phyloP scores from a whole-genome alignment of 2,113 vertebrate species.

The Mesoclemmys tuberculata region DNA sequence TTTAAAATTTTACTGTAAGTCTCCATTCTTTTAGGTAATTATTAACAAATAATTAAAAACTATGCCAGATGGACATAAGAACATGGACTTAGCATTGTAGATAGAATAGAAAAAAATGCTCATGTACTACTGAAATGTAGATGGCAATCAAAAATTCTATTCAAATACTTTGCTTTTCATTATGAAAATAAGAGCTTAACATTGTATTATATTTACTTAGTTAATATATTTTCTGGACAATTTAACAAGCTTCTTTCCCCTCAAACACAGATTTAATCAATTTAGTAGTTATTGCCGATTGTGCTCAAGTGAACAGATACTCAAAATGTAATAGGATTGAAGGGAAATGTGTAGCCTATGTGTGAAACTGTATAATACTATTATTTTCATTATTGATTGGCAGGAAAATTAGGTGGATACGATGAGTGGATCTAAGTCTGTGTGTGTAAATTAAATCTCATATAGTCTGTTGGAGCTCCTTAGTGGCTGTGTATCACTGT shows the following conservation, averaged over 20 bases:
- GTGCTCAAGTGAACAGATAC: not conserved
- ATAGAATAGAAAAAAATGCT: not conserved
- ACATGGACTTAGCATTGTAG: accelerated
- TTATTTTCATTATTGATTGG: not conserved
- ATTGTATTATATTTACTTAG: not conserved
- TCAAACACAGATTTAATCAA: not conserved
- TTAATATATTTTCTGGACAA: not conserved
- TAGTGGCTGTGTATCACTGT: not conserved
- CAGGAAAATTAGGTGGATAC: not conserved
- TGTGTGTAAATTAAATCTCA: not conserved
- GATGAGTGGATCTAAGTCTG: accelerated
- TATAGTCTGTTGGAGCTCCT: slow-evolving; percentile 53
- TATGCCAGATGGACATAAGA: too few species aligned
- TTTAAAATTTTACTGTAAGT: not conserved
- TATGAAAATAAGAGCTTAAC: not conserved
- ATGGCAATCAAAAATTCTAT: not conserved
- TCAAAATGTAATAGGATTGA: not conserved
- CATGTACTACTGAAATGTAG: not conserved
- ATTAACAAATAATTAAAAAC: not conserved
- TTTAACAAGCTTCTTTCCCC: not conserved
- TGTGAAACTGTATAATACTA: not conserved
- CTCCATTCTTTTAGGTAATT: not conserved
- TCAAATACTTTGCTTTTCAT: not conserved
- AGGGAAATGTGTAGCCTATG: not conserved
- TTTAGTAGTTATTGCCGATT: not conserved